Base-by-base conservation (phyloP, 2,888 invertebrate species). In the Tryphoninae sp. region DNA sequence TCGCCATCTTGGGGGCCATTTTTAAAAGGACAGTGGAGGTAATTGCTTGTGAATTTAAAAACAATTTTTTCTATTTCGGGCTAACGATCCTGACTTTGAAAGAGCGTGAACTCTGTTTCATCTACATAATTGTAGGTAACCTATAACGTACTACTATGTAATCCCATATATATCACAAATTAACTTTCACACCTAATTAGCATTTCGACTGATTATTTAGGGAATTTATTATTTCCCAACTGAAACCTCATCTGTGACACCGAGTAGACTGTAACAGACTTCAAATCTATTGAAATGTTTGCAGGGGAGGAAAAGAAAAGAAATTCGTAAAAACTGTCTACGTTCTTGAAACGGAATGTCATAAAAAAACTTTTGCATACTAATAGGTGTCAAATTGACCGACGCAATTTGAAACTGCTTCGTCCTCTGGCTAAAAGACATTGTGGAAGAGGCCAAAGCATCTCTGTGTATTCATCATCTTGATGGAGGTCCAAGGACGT, bases 391-490 rank as follows among this genome's bases (percentile, higher is more conserved):
- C 45, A 88, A 88, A 88, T 87, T 84, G 82, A 69, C 82, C 83
- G 71, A 83, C 84, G 84, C 79, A 77, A 84, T 88, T 87, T 85
- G 85, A 85, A 81, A 81, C 68, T 40, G 83, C 71, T 53, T 59
- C 81, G 80, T 83, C 78, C 81, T 76, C 75, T 78, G 71, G 55
- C 78, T 78, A n/a, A 42, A 74, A 68, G 42, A 69, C n/a, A 16
- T 19, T 26, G 26, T 51, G 40, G 13, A 49, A 58, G n/a, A 40
- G 19, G 51, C 13, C 13, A 65, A 11, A 68, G 42, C 26, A 49
- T 65, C 58, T 75, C 40, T 71, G 13, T 26, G 49, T 59, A 26
- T 42, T 58, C 8, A 13, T 23, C 64, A 78, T 71, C 74, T 58
- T 45, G 23, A 33, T 42, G n/a, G 33, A 67, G 49, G 40, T 45